Evolutionary conservation across 2,888 invertebrate genomes (phyloP).

Genomic region (Coenonympha arcania): DNA sequence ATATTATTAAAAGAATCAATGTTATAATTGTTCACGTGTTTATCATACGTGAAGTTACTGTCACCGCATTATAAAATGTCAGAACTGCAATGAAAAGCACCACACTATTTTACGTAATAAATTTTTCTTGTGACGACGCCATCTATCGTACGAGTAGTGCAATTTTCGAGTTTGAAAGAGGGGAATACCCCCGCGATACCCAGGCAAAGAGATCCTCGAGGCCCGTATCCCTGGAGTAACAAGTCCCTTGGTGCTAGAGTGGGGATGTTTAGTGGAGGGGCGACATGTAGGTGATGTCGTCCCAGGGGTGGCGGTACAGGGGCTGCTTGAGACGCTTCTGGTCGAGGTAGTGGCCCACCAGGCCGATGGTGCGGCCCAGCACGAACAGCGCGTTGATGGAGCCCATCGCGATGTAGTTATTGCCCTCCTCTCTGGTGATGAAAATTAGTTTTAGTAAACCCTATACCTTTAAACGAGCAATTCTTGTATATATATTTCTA

Average conservation of each 20-base stretch:
- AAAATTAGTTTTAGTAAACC: not conserved
- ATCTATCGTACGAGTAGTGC: not conserved
- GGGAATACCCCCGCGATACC: too few relatives aligned
- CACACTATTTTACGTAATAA: not conserved
- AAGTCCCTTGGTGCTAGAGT: too few relatives aligned
- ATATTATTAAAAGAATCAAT: too few relatives aligned
- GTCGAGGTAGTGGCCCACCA: slow-evolving; percentile 98
- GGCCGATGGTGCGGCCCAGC: slow-evolving; percentile 97
- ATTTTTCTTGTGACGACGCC: slow-evolving; percentile 1
- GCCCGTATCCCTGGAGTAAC: too few relatives aligned
- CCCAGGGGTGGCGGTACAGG: slow-evolving; percentile 99
- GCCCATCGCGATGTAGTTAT: slow-evolving; percentile 97
- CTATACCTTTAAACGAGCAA: too few relatives aligned
- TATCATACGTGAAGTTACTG: too few relatives aligned
- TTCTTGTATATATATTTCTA: too few relatives aligned
- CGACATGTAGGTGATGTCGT: slow-evolving; percentile 86
- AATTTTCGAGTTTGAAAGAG: too few relatives aligned
- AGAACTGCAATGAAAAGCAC: not conserved
- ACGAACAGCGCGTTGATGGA: slow-evolving; percentile 99
- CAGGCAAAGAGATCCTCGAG: too few relatives aligned
- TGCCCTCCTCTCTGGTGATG: slow-evolving; percentile 88
- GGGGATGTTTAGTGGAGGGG: slow-evolving; percentile 48
- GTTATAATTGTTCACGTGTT: too few relatives aligned
- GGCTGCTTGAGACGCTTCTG: slow-evolving; percentile 99
- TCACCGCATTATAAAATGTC: too few relatives aligned